phyloP scores from a whole-genome alignment of 2,797 vertebrate genomes.

The Cynodonichthys magdalenae region DNA sequence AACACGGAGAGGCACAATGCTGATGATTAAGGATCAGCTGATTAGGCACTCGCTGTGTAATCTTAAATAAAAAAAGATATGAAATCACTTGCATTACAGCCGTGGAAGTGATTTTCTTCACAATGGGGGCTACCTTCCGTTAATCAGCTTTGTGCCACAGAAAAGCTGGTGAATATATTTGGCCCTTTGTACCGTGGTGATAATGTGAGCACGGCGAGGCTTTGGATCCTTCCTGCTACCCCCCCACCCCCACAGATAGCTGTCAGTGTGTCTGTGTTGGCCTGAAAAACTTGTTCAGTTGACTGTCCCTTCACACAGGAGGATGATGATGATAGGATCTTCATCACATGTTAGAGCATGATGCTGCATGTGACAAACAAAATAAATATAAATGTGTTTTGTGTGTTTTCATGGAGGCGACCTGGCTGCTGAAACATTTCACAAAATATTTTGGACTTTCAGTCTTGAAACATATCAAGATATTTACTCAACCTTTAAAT shows the following conservation, averaged over 20 bases:
- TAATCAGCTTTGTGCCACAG: constrained; percentile 82
- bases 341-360: too few relatives aligned
- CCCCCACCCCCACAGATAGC: constrained; percentile 30
- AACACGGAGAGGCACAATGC: constrained; percentile 73
- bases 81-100: constrained; percentile 81
- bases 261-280: too few relatives aligned
- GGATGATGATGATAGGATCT: too few relatives aligned
- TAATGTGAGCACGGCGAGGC: constrained; percentile 65
- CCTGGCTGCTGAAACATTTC: too few relatives aligned
- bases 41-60: constrained; percentile 82
- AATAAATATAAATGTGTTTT: too few relatives aligned
- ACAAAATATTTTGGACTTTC: too few relatives aligned
- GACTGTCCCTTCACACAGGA: too few relatives aligned
- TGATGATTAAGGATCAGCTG: constrained; percentile 82
- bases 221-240: constrained; percentile 20
- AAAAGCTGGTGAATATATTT: constrained; percentile 74
- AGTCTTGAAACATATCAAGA: too few relatives aligned
- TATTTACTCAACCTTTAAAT: too few relatives aligned
- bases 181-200: constrained; percentile 71
- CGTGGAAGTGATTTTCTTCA: constrained; percentile 79
- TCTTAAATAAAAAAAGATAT: constrained; percentile 80
- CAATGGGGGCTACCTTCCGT: constrained; percentile 76
- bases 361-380: too few relatives aligned
- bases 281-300: too few relatives aligned
- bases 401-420: too few relatives aligned